Base-by-base conservation (phyloP, 1,140 invertebrate genomes). In the Drosophila lowei region DNA sequence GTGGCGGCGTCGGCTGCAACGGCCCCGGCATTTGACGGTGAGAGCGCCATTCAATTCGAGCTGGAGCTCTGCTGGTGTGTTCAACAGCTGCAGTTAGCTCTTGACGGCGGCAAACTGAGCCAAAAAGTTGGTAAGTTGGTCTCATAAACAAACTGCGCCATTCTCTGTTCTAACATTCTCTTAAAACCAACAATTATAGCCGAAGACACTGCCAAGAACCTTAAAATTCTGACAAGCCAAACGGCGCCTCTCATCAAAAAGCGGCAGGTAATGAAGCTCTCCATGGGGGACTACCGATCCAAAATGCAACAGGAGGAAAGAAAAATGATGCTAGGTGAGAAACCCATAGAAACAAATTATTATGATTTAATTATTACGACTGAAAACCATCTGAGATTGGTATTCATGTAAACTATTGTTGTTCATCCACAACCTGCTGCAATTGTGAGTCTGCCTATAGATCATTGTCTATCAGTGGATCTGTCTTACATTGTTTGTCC, bases 1-100 rank as follows among this genome's bases (percentile, higher is more conserved):
- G 9, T 48, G 7, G 15, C 16, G 6, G n/a, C 4, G 2, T n/a
- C 13, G 7, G 5, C 59, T n/a, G 48, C 56, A 5, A 58, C 54
- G 13, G 77, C 66, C 8, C 53, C 64, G 0, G 18, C 53, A n/a
- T 58, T 79, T 23, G 83, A 88, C 53, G 90, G 91, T 42, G 93
- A 95, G 89, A 92, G 92, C 1, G 93, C 94, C n/a, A 92, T 93
- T 80, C 94, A 94, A 79, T 95, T 95, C 89, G 94, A 96, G 86
- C 67, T 95, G 16, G 95, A 96, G 86, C 88, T 96, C 16, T 95
- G 93, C 79, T 96, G 95, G 95, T 96, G 95, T 76, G 94, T 96
- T 55, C 94, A 95, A 76, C 94, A 95, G 66, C 83, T 96, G 50
- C 93, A 96, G 89, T 90, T 72, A 25, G 92, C 92, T 6, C 90